phyloP scores from a whole-genome alignment of 2,888 invertebrate species.

The Pollenia griseotomentosa region DNA sequence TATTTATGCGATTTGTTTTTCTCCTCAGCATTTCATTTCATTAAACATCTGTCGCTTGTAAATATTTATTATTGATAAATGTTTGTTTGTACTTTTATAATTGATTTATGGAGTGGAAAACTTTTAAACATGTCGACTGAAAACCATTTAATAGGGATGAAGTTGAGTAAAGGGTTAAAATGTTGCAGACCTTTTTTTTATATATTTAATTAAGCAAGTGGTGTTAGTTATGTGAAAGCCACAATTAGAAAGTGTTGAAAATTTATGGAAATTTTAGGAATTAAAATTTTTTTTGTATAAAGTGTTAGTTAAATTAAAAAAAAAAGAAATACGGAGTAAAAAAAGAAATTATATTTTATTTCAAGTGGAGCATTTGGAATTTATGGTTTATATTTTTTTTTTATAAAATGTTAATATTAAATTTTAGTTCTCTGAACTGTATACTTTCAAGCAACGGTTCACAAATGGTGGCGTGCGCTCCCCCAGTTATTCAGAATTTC shows the following conservation, averaged over 20 bases:
- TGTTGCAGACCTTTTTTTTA: neutral
- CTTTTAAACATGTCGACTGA: neutral
- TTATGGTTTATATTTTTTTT: too few relatives aligned
- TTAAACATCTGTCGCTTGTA: constrained; percentile 61
- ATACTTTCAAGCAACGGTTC: too few relatives aligned
- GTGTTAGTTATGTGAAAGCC: neutral
- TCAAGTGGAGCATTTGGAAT: too few relatives aligned
- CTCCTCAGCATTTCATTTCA: constrained; percentile 38
- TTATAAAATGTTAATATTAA: too few relatives aligned
- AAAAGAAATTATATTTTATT: too few relatives aligned
- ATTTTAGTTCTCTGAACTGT: too few relatives aligned
- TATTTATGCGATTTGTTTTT: constrained; percentile 25
- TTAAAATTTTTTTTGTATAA: constrained; percentile 13
- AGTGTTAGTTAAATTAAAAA: too few relatives aligned
- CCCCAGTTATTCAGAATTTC: too few relatives aligned
- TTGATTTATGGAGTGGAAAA: constrained; percentile 64
- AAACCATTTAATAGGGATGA: neutral
- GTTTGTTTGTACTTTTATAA: constrained; percentile 48
- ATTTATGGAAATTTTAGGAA: neutral
- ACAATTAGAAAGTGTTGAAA: neutral
- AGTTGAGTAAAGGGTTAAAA: neutral
- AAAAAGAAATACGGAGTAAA: too few relatives aligned
- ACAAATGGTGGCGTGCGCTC: too few relatives aligned
- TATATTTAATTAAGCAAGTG: constrained; percentile 20
- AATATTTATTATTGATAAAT: constrained; percentile 68